phyloP scores from a whole-genome alignment of 2,888 invertebrate genomes.

The Acheta domesticus region DNA sequence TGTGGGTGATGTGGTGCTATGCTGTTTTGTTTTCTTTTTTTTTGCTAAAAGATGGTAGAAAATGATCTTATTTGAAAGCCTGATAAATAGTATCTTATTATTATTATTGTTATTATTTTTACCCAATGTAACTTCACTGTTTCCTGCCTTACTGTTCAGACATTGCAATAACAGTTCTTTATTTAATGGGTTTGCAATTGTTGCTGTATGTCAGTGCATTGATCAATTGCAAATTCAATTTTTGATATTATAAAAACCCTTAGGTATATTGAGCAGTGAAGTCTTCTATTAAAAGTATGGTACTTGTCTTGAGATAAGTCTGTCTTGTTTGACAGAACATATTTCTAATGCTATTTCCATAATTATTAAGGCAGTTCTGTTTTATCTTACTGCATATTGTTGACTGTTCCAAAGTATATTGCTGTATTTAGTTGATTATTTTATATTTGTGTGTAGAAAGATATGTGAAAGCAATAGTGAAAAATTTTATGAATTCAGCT shows the following conservation, averaged over 20 bases:
- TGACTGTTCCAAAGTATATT: conserved; percentile 9
- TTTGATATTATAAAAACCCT: no score
- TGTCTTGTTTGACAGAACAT: background rate
- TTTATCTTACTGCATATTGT: background rate
- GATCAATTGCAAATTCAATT: no score
- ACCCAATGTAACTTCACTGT: no score
- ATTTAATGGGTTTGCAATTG: no score
- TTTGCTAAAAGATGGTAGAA: no score
- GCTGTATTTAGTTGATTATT: background rate
- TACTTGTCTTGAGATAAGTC: background rate
- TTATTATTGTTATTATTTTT: no score
- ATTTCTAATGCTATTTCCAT: background rate
- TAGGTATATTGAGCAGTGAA: background rate
- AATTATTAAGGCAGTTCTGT: background rate
- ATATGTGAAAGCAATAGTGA: background rate
- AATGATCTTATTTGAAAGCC: no score
- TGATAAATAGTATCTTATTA: no score
- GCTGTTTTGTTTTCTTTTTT: background rate
- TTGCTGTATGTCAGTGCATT: no score
- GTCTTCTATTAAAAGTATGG: background rate
- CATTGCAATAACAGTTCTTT: no score
- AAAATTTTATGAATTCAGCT: background rate
- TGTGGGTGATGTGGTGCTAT: background rate
- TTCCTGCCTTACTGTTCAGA: no score
- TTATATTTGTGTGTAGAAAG: background rate